Evolutionary conservation across 1,140 invertebrate species (phyloP), one percentile per base, ranked within the genome.

Genomic region (Anoplolepis gracilipes): DNA sequence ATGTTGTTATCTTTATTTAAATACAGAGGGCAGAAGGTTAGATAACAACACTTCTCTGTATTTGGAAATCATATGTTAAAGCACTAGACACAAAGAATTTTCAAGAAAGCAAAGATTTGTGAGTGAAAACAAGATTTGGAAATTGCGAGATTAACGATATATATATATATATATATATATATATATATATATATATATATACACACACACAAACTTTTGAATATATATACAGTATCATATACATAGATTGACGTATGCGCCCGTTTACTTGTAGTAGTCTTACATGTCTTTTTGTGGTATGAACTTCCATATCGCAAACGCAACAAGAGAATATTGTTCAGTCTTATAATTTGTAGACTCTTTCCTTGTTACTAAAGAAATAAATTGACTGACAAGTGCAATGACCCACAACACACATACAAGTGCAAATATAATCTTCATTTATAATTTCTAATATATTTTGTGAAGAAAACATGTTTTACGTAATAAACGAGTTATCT

Each of bases 1-100:
- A 89, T 77, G 73, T 89, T 77, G 73, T 89, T 91, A 91, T 90
- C 90, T 87, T 59, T 64, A 67, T 73, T 87, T 91, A 89, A 86
- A 89, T 90, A 22, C 79, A 84, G 85, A 62, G 87, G 85, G 79
- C 90, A 89, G 53, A 69, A 85, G 90, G 90, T 91, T 88, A 90
- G 89, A 90, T 90, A 91, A 91, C 78, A 89, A 65, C 55, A 77
- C 73, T 90, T 85, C 79, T 90, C 76, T 90, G 67, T 79, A 85
- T 77, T 84, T 73, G 77, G 81, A 85, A 62, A 75, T 57, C 57
- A 57, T 36, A 79, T 33, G 73, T 79, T 55, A 55, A n/a, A 36
- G 30, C 36, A 19, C 11, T 39, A 55, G 28, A 72, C 36, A 62
- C 72, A 62, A 76, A 77, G 46, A 64, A 77, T 42, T 64, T 64